These are phyloP conservation scores for Trimorus sp. DNA, from an alignment of 2,888 invertebrate species.

Conservation along the genomic window DNA sequence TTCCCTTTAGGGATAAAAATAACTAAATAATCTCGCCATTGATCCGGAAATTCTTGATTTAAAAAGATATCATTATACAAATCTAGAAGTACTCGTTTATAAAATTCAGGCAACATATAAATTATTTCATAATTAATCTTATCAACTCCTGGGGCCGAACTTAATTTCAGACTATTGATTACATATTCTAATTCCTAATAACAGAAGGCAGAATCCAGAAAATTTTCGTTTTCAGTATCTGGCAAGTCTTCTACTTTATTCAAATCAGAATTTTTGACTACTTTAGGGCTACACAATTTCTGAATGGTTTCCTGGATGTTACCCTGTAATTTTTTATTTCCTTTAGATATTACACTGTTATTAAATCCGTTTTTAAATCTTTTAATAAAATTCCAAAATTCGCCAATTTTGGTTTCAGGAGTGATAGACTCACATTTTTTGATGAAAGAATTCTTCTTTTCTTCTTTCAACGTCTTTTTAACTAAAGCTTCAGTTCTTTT, in stretches of 20 bases:
- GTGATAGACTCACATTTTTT: slow-evolving; percentile 29
- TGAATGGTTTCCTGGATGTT: slow-evolving; percentile 17
- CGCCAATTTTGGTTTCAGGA: neutral
- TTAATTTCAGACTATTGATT: slow-evolving; percentile 17
- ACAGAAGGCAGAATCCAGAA: slow-evolving; percentile 8
- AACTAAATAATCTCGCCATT: slow-evolving; percentile 45
- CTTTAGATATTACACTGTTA: slow-evolving; percentile 4
- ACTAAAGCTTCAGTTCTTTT: slow-evolving; percentile 36
- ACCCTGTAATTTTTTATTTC: slow-evolving; percentile 19
- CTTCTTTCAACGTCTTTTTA: slow-evolving; percentile 31
- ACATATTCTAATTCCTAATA: slow-evolving; percentile 23
- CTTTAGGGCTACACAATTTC: slow-evolving; percentile 10
- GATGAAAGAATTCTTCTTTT: slow-evolving; percentile 36
- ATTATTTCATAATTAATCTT: slow-evolving; percentile 49
- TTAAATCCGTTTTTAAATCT: slow-evolving; percentile 29
- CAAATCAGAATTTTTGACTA: neutral
- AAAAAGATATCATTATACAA: slow-evolving; percentile 39
- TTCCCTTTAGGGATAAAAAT: slow-evolving; percentile 59
- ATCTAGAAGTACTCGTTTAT: slow-evolving; percentile 28
- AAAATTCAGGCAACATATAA: slow-evolving; percentile 28
- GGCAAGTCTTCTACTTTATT: neutral
- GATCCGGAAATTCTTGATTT: slow-evolving; percentile 22
- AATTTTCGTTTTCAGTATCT: neutral
- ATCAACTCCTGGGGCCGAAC: slow-evolving; percentile 40
- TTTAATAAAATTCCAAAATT: slow-evolving; percentile 45